Evolutionary conservation across 2,888 invertebrate species (phyloP).

Genomic region (Ectobius pallidus): DNA sequence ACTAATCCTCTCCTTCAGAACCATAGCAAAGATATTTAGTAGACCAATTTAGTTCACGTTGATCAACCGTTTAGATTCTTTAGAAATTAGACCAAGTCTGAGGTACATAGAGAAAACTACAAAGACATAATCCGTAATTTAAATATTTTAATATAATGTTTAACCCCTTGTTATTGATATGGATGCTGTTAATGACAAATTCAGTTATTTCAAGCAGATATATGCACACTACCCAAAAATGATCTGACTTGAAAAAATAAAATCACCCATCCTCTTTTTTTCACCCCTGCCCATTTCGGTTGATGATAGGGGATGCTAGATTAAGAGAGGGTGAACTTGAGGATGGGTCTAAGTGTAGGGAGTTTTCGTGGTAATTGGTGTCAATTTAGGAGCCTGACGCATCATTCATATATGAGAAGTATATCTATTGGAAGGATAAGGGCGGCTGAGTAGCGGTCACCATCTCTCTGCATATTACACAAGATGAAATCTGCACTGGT

Average conservation of each 20-base stretch:
- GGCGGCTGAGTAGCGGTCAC: slow-evolving; percentile 23
- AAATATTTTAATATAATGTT: no score
- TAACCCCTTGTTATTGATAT: no score
- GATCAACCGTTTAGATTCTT: no score
- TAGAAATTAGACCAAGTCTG: no score
- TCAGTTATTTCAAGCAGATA: not conserved
- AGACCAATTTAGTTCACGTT: no score
- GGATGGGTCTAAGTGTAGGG: slow-evolving; percentile 50
- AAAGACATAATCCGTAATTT: no score
- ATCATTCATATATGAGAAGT: slow-evolving; percentile 55
- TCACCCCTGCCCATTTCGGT: slow-evolving; percentile 2
- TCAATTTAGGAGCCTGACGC: slow-evolving; percentile 60
- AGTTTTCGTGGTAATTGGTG: slow-evolving; percentile 69
- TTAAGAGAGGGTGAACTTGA: slow-evolving; percentile 18
- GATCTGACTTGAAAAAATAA: slow-evolving; percentile 15
- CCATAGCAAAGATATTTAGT: no score
- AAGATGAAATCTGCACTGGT: not conserved
- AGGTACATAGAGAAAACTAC: no score
- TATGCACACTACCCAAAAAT: slow-evolving; percentile 9
- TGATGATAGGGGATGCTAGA: slow-evolving; percentile 46
- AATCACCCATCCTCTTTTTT: not conserved
- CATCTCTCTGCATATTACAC: slow-evolving; percentile 38
- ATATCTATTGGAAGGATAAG: slow-evolving; percentile 12
- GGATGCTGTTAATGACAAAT: no score
- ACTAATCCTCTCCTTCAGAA: no score